phyloP scores from a whole-genome alignment of 2,113 vertebrate genomes.

The Rhinogobius similis region DNA sequence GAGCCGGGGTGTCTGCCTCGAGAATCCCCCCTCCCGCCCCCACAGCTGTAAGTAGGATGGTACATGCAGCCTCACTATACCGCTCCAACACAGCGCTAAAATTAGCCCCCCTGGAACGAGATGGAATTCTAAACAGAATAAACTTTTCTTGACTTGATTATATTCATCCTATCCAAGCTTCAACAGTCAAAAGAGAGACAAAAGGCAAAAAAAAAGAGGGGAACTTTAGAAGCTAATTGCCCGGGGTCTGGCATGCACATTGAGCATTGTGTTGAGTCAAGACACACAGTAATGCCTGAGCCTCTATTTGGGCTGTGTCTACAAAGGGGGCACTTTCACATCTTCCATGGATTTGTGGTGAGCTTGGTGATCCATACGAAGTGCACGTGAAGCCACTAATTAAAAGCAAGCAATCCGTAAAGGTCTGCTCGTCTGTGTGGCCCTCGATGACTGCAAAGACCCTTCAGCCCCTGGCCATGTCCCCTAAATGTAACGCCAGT shows the following conservation, averaged over 20 bases:
- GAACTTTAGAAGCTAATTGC: constrained; percentile 78
- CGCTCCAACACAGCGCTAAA: constrained; percentile 67
- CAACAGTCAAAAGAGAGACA: constrained; percentile 70
- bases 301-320: constrained; percentile 56
- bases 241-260: constrained; percentile 70
- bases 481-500: not conserved
- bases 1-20: constrained; percentile 78
- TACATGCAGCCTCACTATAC: constrained; percentile 75
- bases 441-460: constrained; percentile 40
- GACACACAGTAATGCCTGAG: constrained; percentile 61
- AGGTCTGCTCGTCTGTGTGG: constrained; percentile 72
- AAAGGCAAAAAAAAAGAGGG: constrained; percentile 56
- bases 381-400: constrained; percentile 71
- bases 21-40: constrained; percentile 20
- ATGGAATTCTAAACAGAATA: constrained; percentile 79
- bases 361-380: constrained; percentile 64
- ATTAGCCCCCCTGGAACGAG: constrained; percentile 76
- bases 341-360: constrained; percentile 73
- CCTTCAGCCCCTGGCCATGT: constrained; percentile 21
- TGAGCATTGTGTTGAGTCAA: constrained; percentile 74
- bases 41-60: constrained; percentile 71
- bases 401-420: constrained; percentile 75
- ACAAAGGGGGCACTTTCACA: constrained; percentile 60
- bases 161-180: constrained; percentile 78
- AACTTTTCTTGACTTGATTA: constrained; percentile 82